Conservation (phyloP, 2,888 invertebrate species). For the Eulithis testata region DNA sequence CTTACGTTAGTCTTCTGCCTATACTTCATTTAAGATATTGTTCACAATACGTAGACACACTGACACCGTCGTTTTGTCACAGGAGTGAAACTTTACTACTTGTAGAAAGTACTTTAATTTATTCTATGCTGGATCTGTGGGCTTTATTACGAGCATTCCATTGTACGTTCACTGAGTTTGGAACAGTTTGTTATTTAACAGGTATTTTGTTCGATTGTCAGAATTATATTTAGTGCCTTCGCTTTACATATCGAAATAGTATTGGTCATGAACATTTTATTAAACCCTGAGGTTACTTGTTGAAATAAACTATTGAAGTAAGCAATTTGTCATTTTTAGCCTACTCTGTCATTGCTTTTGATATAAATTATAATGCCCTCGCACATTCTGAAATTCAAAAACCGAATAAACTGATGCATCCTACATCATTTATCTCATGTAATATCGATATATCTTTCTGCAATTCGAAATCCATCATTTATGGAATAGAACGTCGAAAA, state of each 20-base stretch:
- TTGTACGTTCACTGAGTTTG: constrained; percentile 15
- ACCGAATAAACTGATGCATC: too few species aligned
- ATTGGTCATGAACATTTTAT: not conserved
- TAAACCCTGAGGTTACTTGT: not conserved
- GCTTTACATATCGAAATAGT: not conserved
- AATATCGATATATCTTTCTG: not conserved
- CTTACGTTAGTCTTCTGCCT: too few species aligned
- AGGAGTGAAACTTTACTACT: not conserved
- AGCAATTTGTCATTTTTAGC: too few species aligned
- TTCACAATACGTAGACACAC: too few species aligned
- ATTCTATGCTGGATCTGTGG: not conserved
- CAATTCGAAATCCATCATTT: constrained; percentile 1
- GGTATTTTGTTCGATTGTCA: constrained; percentile 11
- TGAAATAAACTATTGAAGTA: not conserved
- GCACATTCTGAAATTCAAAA: too few species aligned
- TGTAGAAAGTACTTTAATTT: not conserved
- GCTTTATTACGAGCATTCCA: constrained; percentile 2
- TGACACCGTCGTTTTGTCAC: not conserved
- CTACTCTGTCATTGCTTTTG: too few species aligned
- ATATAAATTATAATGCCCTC: too few species aligned
- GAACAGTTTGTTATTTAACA: constrained; percentile 19
- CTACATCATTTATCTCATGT: too few species aligned
- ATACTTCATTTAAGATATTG: too few species aligned
- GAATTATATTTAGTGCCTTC: not conserved
- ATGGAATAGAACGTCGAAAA: constrained; percentile 16